phyloP scores from a whole-genome alignment of 2,888 invertebrate genomes.

The Caprella mutica region DNA sequence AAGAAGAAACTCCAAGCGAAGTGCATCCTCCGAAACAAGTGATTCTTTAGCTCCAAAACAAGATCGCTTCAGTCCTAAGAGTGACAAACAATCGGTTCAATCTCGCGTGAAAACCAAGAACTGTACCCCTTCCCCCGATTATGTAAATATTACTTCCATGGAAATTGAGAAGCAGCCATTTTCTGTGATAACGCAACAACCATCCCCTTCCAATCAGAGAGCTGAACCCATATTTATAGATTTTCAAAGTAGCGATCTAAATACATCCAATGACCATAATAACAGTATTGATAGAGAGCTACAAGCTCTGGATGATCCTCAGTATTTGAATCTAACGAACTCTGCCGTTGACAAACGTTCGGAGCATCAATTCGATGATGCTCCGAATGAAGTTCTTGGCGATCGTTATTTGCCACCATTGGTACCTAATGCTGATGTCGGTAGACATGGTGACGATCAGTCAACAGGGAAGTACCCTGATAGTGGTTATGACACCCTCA shows the following conservation, averaged over 20 bases:
- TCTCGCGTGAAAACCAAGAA: slow-evolving; percentile 1
- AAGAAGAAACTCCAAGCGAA: slow-evolving; percentile 23
- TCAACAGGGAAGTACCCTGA: too few relatives aligned
- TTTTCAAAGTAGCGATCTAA: not conserved
- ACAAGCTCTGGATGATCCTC: too few relatives aligned
- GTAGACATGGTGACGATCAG: too few relatives aligned
- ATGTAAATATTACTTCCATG: not conserved
- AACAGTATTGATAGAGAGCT: too few relatives aligned
- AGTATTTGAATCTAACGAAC: not conserved
- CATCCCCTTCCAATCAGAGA: not conserved
- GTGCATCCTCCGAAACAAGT: slow-evolving; percentile 6
- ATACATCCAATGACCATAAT: too few relatives aligned
- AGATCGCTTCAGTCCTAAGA: too few relatives aligned
- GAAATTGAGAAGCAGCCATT: too few relatives aligned
- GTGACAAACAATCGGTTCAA: too few relatives aligned
- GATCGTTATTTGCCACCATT: slow-evolving; percentile 10
- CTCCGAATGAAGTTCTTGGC: slow-evolving; percentile 11
- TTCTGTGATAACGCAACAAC: too few relatives aligned
- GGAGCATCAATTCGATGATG: slow-evolving; percentile 17
- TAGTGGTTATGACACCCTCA: slow-evolving; percentile 40
- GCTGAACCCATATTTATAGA: slow-evolving; percentile 7
- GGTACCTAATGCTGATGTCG: slow-evolving; percentile 36
- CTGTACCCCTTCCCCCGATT: not conserved
- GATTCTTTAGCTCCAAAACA: not conserved
- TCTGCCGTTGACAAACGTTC: not conserved